Conservation (phyloP, 1,140 invertebrate genomes). For the Delia radicum region DNA sequence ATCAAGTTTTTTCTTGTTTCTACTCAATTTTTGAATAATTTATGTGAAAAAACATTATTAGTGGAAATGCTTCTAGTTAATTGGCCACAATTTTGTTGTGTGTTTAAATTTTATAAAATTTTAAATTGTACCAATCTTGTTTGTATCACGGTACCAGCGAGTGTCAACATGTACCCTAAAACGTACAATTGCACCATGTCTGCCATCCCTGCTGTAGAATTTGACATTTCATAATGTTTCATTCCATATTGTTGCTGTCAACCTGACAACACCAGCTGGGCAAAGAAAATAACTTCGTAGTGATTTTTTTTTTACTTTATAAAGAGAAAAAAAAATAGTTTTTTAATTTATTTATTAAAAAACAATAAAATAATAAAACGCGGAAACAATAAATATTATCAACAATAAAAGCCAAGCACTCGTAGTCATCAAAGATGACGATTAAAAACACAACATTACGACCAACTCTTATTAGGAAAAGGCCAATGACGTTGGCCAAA, state of each 20-base stretch:
- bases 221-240: background rate
- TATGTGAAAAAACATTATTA: too few species aligned
- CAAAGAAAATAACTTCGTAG: background rate
- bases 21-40: too few species aligned
- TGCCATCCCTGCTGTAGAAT: background rate
- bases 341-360: background rate
- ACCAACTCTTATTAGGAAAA: background rate
- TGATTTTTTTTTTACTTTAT: background rate
- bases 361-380: background rate
- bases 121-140: too few species aligned
- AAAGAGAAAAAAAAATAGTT: background rate
- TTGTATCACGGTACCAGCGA: too few species aligned
- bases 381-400: background rate
- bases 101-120: too few species aligned
- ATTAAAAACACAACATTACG: background rate
- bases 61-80: too few species aligned
- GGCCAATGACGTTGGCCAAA: constrained; percentile 23
- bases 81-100: too few species aligned
- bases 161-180: too few species aligned
- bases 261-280: background rate
- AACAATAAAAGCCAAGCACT: background rate
- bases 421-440: background rate
- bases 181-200: background rate
- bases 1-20: too few species aligned
- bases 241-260: background rate